Conservation (phyloP, 1,140 invertebrate species). For the Metopolophium dirhodum region DNA sequence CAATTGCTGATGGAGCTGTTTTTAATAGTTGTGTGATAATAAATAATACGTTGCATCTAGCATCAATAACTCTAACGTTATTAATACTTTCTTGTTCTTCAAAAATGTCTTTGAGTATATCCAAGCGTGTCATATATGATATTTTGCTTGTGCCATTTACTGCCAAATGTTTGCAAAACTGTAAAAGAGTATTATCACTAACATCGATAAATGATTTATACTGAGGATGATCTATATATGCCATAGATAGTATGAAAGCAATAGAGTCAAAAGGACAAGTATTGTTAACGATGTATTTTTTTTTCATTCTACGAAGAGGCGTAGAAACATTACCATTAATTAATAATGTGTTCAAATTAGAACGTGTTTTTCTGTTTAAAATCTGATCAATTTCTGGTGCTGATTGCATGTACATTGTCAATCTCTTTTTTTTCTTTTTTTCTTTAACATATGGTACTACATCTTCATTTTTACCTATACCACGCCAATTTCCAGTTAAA, state of each 20-base stretch:
- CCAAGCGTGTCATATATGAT: no score
- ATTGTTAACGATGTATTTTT: neutral
- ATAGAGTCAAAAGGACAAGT: neutral
- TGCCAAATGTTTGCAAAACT: neutral
- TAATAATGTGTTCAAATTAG: neutral
- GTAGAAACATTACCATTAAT: neutral
- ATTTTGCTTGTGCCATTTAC: no score
- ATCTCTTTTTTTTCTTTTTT: constrained; percentile 11
- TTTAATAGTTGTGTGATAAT: no score
- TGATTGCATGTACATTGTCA: neutral
- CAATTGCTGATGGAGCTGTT: no score
- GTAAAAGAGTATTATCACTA: neutral
- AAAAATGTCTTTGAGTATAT: no score
- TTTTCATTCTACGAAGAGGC: neutral
- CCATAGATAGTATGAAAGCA: neutral
- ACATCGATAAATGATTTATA: neutral
- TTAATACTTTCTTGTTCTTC: no score
- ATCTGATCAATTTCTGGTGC: neutral
- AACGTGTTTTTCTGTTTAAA: constrained; percentile 17
- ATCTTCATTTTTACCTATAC: constrained; percentile 7
- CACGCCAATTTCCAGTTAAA: neutral
- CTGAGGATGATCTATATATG: neutral
- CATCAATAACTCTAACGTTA: no score
- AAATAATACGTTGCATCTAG: no score
- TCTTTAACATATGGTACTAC: neutral